Base-by-base conservation (phyloP, 2,888 invertebrate species). In the Uropetala carovei region DNA sequence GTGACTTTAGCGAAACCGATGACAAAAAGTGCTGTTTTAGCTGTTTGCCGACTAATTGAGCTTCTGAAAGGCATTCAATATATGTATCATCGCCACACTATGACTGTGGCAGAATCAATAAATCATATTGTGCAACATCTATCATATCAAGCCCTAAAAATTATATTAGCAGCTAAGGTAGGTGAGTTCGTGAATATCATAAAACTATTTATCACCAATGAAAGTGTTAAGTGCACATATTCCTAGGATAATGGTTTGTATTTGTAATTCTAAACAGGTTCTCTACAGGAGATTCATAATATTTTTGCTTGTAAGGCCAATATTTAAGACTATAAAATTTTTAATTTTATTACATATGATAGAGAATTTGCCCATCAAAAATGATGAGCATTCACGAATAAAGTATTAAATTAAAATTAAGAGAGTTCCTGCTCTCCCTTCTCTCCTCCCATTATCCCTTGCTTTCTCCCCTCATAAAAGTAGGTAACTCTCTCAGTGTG, bases 51-150 rank as follows among this genome's bases (percentile, higher is more conserved):
- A 94, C 96, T 98, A 56, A 96, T 98, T 92, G 98, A 99, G 95
- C 96, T 98, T 93, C 95, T 98, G 68, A 98, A 98, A 95, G 96
- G 97, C 59, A 96, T 99, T 93, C 97, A 97, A 94, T 96, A 96
- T 93, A 96, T 96, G 18, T 97, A 98, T 93, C 96, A 96, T 92
- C 95, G 97, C 75, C 96, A 98, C 94, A 96, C 97, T 89, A 96
- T 97, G 93, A 96, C 97, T 93, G 96, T 99, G 92, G 96, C 97
- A 30, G 97, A 97, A 94, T 97, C 97, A 16, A 96, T 97, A 92
- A 96, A 97, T 94, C 97, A 98, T 95, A 97, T 98, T 85, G 95
- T 97, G 22, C 98, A 99, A 94, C 97, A 98, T 95, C 95, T 98
- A 83, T 96, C 97, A 93, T 97, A 97, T 95, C 97, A 97, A 95